phyloP scores from a whole-genome alignment of 2,113 vertebrate species.

The Ageneiosus marmoratus region DNA sequence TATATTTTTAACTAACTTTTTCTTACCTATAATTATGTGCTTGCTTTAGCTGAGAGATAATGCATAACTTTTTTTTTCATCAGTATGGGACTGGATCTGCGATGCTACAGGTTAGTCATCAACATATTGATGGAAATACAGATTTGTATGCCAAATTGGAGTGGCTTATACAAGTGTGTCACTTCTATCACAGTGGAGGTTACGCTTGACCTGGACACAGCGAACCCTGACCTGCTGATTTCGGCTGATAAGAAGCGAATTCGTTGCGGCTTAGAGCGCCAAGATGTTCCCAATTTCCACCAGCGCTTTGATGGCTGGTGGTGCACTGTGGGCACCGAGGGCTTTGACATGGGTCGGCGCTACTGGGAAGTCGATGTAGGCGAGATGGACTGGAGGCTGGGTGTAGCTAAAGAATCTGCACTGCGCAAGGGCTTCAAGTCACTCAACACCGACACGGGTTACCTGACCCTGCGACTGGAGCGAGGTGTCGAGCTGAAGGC shows the following conservation, averaged over 20 bases:
- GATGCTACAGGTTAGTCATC: constrained; percentile 69
- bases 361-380: constrained; percentile 84
- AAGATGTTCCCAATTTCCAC: constrained; percentile 75
- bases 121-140: neutral
- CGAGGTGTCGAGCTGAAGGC: constrained; percentile 77
- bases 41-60: neutral
- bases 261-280: constrained; percentile 82
- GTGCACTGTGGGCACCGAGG: constrained; percentile 73
- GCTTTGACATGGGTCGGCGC: constrained; percentile 70
- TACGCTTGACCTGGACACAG: constrained; percentile 73
- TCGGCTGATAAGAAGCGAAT: constrained; percentile 83
- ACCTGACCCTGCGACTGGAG: constrained; percentile 76
- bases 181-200: constrained; percentile 76
- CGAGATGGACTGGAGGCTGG: constrained; percentile 89
- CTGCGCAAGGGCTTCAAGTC: constrained; percentile 83
- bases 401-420: constrained; percentile 82
- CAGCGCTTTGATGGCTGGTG: constrained; percentile 75
- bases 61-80: neutral
- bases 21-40: neutral
- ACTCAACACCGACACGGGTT: constrained; percentile 74
- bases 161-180: neutral
- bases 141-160: neutral
- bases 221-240: constrained; percentile 82
- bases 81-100: constrained; percentile 78
- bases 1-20: neutral